Evolutionary conservation across 1,140 invertebrate species (phyloP).

Genomic region (Drosophila oshimai): DNA sequence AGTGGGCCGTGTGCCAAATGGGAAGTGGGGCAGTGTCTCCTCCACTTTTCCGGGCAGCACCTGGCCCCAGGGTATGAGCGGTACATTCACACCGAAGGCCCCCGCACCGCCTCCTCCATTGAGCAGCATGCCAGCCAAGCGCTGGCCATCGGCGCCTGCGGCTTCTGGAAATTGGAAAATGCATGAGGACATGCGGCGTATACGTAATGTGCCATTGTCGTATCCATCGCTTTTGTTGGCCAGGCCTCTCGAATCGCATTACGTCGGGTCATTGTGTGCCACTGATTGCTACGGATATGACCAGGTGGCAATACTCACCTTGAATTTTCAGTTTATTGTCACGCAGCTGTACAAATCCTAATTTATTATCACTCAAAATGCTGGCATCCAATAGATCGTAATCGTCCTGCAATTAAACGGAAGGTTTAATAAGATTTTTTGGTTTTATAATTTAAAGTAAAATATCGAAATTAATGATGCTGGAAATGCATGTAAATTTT

Average conservation of each 20-base stretch:
- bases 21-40: slow-evolving; percentile 83
- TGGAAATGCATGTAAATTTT: too few relatives aligned
- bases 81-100: slow-evolving; percentile 58
- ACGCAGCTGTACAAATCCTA: slow-evolving; percentile 81
- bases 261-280: slow-evolving; percentile 7
- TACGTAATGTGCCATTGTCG: slow-evolving; percentile 48
- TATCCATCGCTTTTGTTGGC: slow-evolving; percentile 27
- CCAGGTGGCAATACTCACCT: slow-evolving; percentile 66
- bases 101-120: slow-evolving; percentile 50
- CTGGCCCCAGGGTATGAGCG: slow-evolving; percentile 80
- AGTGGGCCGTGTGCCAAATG: slow-evolving; percentile 82
- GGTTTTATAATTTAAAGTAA: neutral
- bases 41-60: slow-evolving; percentile 80
- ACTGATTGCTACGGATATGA: slow-evolving; percentile 25
- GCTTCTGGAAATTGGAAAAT: slow-evolving; percentile 62
- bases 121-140: slow-evolving; percentile 71
- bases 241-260: slow-evolving; percentile 35
- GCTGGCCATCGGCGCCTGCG: slow-evolving; percentile 71
- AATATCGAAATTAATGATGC: neutral
- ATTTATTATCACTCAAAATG: slow-evolving; percentile 82
- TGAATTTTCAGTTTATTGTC: slow-evolving; percentile 83
- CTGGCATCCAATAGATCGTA: slow-evolving; percentile 79
- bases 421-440: neutral
- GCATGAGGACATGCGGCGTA: slow-evolving; percentile 50
- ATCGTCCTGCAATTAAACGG: slow-evolving; percentile 63